phyloP scores from a whole-genome alignment of 2,888 invertebrate species.

The Spisula solida region DNA sequence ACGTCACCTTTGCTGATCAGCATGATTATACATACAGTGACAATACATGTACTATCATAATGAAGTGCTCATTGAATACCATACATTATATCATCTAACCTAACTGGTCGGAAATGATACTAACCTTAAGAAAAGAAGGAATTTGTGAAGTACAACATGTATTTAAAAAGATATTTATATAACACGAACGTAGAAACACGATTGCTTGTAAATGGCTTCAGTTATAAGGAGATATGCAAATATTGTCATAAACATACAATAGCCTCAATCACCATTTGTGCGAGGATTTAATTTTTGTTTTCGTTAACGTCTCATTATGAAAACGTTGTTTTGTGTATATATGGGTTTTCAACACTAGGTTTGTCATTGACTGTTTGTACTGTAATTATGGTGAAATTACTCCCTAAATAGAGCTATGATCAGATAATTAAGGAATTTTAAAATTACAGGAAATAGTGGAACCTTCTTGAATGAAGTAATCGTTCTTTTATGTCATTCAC shows the following conservation, averaged over 20 bases:
- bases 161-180: background rate
- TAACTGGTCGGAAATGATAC: background rate
- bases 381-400: constrained; percentile 15
- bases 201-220: background rate
- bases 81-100: too few species aligned
- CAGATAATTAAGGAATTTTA: constrained; percentile 6
- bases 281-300: background rate
- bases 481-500: background rate
- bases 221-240: constrained; percentile 13
- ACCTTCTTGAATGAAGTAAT: background rate
- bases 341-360: background rate
- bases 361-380: background rate
- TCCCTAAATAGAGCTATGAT: background rate
- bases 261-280: background rate
- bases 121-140: background rate
- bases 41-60: background rate
- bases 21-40: background rate
- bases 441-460: background rate
- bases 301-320: background rate
- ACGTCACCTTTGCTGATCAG: background rate
- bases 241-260: background rate
- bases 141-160: background rate
- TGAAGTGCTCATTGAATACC: too few species aligned
- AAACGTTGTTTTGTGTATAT: background rate
- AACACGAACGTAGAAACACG: background rate